Conservation (phyloP, 2,888 invertebrate genomes). For the Lasioglossum lativentre region DNA sequence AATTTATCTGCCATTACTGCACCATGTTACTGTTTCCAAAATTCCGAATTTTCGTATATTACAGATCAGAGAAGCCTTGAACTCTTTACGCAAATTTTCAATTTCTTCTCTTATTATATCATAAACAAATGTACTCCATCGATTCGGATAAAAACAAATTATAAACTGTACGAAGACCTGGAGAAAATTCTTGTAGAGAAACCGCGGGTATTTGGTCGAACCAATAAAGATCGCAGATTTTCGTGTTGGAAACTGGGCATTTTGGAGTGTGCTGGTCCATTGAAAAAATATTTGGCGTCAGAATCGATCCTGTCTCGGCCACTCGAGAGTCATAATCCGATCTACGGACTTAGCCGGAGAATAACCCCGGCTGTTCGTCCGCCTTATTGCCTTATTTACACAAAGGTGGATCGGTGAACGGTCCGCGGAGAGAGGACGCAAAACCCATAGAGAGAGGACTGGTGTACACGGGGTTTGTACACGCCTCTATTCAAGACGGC, state of each 20-base stretch:
- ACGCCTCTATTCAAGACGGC: conserved; percentile 70
- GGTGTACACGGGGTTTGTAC: conserved; percentile 60
- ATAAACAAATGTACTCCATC: too few species aligned
- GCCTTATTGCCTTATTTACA: conserved; percentile 74
- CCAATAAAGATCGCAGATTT: background rate
- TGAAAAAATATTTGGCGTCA: conserved; percentile 38
- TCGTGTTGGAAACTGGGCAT: background rate
- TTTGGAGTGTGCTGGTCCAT: conserved; percentile 12
- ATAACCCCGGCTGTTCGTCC: conserved; percentile 60
- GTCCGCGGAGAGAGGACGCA: background rate
- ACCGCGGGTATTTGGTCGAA: too few species aligned
- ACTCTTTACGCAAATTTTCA: too few species aligned
- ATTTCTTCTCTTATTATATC: too few species aligned
- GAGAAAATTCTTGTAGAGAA: too few species aligned
- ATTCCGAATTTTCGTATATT: too few species aligned
- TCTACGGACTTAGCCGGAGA: conserved; percentile 59
- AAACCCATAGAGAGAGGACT: conserved; percentile 27
- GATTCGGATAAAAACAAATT: too few species aligned
- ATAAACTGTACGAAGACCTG: too few species aligned
- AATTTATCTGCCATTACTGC: background rate
- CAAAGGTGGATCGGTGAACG: conserved; percentile 61
- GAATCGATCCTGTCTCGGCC: conserved; percentile 26
- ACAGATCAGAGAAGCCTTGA: background rate
- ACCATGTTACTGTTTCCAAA: too few species aligned
- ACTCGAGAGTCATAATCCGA: conserved; percentile 64